Base-by-base conservation (phyloP, 1,140 invertebrate genomes). In the Globodera rostochiensis region DNA sequence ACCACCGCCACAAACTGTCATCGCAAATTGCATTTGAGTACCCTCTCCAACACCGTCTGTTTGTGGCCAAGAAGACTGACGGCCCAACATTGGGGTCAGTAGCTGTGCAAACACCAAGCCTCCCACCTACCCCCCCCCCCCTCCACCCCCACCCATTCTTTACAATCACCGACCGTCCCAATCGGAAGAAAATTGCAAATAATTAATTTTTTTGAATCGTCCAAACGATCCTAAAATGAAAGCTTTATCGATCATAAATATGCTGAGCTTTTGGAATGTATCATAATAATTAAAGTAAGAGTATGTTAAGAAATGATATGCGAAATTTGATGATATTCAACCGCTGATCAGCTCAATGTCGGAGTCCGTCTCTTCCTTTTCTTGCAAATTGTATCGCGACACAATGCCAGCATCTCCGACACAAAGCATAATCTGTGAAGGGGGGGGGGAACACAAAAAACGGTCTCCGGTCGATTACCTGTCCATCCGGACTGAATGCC, bases 401-500 rank as follows among this genome's bases (percentile, higher is more conserved):
- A 76, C 74, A 36, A 60, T 11, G 36, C 36, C 74, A 45, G n/a
- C 57, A 11, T 76, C 74, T 45, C 74, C 74, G 11, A 76, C 74
- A 49, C 25, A 45, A 11, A 76, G 53, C 74, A 76, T 66, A 45
- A 70, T n/a, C 57, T 71, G 69, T 15, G 6, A 47, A 45, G 11
- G 46, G 46, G 36, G 36, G 19, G 67, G 9, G n/a, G 8, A 69
- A 69, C 67, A 6, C 69, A 36, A 45, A 7, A 71, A 71, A 71
- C 6, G 21, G 21, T 66, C n/a, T 15, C 13, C n/a, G 60, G 60
- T 21, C n/a, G 11, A 15, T 71, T 71, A 78, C 77, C 25, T n/a
- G 36, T 60, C 82, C 82, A 53, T 84, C 60, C 9, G 82, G 73
- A 53, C 73, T 83, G 50, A 83, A 83, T 4, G 74, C 82, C 49